These are phyloP conservation scores for Halichoeres trimaculatus DNA, from an alignment of 2,113 vertebrate species.

Conservation along the genomic window DNA sequence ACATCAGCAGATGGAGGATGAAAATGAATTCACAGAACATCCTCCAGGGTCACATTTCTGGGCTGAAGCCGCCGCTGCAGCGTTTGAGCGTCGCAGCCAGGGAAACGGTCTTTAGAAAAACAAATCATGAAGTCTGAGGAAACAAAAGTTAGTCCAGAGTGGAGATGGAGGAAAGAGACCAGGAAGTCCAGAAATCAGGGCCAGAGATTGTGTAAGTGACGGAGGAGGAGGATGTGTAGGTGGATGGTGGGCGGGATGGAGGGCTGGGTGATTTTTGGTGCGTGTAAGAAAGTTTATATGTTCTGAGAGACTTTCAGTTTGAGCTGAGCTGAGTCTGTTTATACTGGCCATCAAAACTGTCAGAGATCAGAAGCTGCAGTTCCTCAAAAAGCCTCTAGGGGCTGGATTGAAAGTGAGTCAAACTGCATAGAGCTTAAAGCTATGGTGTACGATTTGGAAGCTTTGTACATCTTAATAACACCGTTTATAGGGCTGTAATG, in stretches of 20 bases:
- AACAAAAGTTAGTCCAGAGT: background rate
- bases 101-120: background rate
- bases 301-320: background rate
- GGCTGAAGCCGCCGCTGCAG: background rate
- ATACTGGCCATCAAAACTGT: too few species aligned
- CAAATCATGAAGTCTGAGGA: background rate
- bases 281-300: slow-evolving; percentile 2
- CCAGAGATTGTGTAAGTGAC: slow-evolving; percentile 40
- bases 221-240: slow-evolving; percentile 51
- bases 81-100: too few species aligned
- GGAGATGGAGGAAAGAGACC: slow-evolving; percentile 2
- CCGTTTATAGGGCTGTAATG: too few species aligned
- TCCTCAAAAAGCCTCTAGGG: too few species aligned
- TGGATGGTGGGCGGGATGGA: slow-evolving; percentile 41
- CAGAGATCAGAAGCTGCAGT: too few species aligned
- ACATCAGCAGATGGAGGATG: slow-evolving; percentile 21
- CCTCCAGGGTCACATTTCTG: background rate
- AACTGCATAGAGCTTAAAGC: too few species aligned
- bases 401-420: too few species aligned
- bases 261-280: slow-evolving; percentile 15
- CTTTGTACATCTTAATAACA: too few species aligned
- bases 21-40: background rate
- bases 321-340: too few species aligned
- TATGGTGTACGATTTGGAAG: too few species aligned
- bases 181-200: slow-evolving; percentile 3